Evolutionary conservation across 2,797 vertebrate genomes (phyloP).

Genomic region (Mastacembelus armatus): DNA sequence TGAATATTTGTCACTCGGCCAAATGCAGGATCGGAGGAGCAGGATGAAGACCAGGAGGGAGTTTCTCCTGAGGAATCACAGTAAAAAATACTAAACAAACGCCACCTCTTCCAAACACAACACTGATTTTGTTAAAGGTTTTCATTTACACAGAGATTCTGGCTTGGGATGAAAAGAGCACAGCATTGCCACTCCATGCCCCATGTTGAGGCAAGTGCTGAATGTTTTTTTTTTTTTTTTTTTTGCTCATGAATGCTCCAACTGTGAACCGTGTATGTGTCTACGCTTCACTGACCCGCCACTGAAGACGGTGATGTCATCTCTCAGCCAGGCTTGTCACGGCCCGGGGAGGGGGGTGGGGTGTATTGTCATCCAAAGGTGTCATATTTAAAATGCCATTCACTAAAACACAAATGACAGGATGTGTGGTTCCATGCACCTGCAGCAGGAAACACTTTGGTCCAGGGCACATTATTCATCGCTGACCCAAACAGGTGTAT

Average conservation of each 20-base stretch:
- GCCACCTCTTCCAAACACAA: constrained; percentile 25
- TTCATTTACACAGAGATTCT: constrained; percentile 43
- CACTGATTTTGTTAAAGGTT: constrained; percentile 51
- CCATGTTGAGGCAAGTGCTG: constrained; percentile 28
- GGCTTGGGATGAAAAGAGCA: constrained; percentile 42
- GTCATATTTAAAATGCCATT: constrained; percentile 74
- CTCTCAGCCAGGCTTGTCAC: constrained; percentile 63
- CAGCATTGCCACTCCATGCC: constrained; percentile 14
- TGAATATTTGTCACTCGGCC: constrained; percentile 76
- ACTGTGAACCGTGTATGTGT: constrained; percentile 38
- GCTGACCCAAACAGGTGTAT: constrained; percentile 20
- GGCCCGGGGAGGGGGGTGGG: constrained; percentile 63
- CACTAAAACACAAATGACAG: constrained; percentile 68
- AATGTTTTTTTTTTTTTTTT: constrained; percentile 19
- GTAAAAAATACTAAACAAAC: constrained; percentile 40
- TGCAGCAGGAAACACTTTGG: constrained; percentile 40
- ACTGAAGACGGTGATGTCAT: constrained; percentile 75
- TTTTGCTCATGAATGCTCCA: constrained; percentile 44
- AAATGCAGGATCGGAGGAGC: constrained; percentile 78
- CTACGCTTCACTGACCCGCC: constrained; percentile 66
- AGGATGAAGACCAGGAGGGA: constrained; percentile 50
- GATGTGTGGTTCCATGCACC: constrained; percentile 70
- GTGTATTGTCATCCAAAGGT: constrained; percentile 66
- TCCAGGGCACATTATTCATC: constrained; percentile 18
- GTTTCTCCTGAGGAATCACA: constrained; percentile 46